Evolutionary conservation across 2,888 invertebrate species (phyloP), one percentile per base, ranked within the genome.

Genomic region (Drosophila borborema): DNA sequence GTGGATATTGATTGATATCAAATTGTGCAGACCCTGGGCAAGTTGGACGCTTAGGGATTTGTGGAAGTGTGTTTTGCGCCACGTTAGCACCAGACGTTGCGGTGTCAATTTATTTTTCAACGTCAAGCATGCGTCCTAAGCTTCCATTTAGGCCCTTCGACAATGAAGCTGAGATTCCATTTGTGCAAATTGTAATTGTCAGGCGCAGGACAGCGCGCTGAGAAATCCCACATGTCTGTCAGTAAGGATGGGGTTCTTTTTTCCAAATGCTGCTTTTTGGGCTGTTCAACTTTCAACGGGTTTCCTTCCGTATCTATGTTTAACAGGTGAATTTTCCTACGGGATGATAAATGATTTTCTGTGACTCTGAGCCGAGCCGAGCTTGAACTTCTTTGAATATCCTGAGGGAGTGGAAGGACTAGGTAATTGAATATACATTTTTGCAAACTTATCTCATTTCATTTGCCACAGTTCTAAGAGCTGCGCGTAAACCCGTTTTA

Each of bases 401-500:
- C 77, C 61, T 72, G 54, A 28, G 62, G 49, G 65, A 45, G 36
- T 48, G 16, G 16, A 49, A 3, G 18, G 18, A 9, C 40, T 40
- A 49, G 67, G 80, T 82, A 82, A 83, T 83, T 83, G 82, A 83
- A 83, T 83, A 83, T 77, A 78, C 80, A 78, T 78, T 85, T 83
- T 83, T 82, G 73, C 71, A 84, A 83, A 83, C 82, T 83, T 83
- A 77, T 85, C 80, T 85, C 82, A 80, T 83, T 82, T 80, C 62
- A 74, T 70, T 68, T 55, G 61, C 43, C 70, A 45, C 59, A 53
- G 53, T 54, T 31, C 56, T 46, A 41, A 28, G 63, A 54, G 72
- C 58, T 45, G 41, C 49, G 76, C 66, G 64, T 66, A 79, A 81
- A 75, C 75, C 80, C 74, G 69, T 80, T 77, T 82, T 85, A 82